Base-by-base conservation (phyloP, 2,888 invertebrate genomes). In the Orthonychiurus folsomi region DNA sequence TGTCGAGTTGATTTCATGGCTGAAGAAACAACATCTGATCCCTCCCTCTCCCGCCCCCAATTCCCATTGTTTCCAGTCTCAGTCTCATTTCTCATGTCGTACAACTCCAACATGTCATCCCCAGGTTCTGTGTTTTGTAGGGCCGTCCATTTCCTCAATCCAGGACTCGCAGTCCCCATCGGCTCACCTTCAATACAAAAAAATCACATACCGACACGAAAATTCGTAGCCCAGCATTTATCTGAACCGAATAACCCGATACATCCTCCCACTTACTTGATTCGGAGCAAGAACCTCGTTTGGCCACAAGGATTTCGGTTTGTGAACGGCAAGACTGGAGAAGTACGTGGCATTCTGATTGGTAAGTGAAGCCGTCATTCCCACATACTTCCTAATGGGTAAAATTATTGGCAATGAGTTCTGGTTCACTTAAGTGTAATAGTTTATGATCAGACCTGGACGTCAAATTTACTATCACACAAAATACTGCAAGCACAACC, bases 311-410 rank as follows among this genome's bases (percentile, higher is more conserved):
- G 68, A 91, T 85, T 74, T 87, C 86, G 73, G 85, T 85, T 79
- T 90, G 89, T 74, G 85, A 82, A 79, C 80, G 80, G 75, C 88
- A 90, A 20, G 87, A 84, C 59, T 85, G 82, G 65, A 86, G 82
- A 74, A 84, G 83, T 73, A 93, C 80, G 75, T 88, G 86, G 78
- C 93, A 93, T 60, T 86, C 84, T 50, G 87, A 88, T 68, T 86
- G 84, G 79, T 89, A 91, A 0, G 90, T 91, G 66, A 83, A 83
- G 23, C 88, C 89, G 75, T 93, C 90, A 12, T 85, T 83, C 1
- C 88, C 91, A 77, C 93, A 93, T n/a, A 93, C 89, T 15, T 77
- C 74, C 70, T 73, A 67, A 21, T 23, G 20, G 20, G 9, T 23
- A 52, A 52, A 52, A 12, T 52, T 21, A 52, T 52, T 12, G n/a